Evolutionary conservation across 2,113 vertebrate genomes (phyloP), one percentile per base, ranked within the genome.

Genomic region (Lagopus muta): DNA sequence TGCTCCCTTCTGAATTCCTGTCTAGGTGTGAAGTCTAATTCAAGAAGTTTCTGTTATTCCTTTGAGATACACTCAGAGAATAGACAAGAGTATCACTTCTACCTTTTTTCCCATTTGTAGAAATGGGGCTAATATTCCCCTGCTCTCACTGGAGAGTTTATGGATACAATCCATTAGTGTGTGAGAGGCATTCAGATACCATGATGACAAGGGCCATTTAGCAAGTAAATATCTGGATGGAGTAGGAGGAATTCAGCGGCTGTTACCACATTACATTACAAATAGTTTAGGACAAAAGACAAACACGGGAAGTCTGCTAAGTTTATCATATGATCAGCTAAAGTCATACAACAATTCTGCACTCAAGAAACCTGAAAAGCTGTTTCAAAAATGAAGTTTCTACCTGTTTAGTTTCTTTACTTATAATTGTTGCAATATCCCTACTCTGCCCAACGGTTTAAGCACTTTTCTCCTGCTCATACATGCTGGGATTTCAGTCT

Each of bases 1-100:
- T 0, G 1, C 20, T 94, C 71, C 66, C 77, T 79, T 79, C 83
- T 93, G 89, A 94, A 81, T 64, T 87, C 45, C 86, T 89, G 92
- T 89, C 75, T 67, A 88, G 65, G 73, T 94, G 89, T 92, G 65
- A 94, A 91, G 72, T 58, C 47, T 86, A 86, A 94, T 94, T 92
- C 93, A 61, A 61, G 76, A 91, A 91, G 70, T 83, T 94, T 91
- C 75, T 94, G 55, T 67, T 94, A 91, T 67, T 91, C 76, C 76
- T 88, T 83, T 88, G 89, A 92, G 76, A 81, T 60, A 60, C 18
- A 60, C 32, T 48, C 47, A n/a, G 57, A 94, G 61, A 92, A 74
- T 2, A 92, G 73, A 74, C 45, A 70, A 88, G 47, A 81, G 30
- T 24, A 90, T 81, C 75, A 89, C 30, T 74, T 74, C 48, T 83